Evolutionary conservation across 2,113 vertebrate species (phyloP), one percentile per base, ranked within the genome.

Genomic region (Syrrhaptes paradoxus): DNA sequence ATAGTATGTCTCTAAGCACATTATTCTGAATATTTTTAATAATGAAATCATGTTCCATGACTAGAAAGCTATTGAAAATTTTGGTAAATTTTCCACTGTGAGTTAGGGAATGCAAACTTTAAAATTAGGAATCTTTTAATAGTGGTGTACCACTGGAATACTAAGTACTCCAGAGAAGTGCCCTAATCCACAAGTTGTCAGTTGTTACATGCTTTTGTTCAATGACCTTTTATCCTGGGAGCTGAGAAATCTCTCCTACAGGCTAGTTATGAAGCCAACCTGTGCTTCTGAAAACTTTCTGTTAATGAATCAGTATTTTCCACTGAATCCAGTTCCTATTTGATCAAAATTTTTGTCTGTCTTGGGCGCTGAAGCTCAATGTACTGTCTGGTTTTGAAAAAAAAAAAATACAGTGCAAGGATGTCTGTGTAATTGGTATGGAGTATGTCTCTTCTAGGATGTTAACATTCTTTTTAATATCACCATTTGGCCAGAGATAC

Each of bases 171-270:
- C 58, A 58, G 48, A 52, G 12, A 62, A 79, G 6, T 16, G 11
- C 3, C 6, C 12, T 61, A 51, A 61, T 29, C 28, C 11, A 57
- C 6, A 26, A 29, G 2, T 11, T 57, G n/a, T 43, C 2, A 0
- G 5, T 46, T 41, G 16, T 38, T 71, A 16, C 4, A 24, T 31
- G 13, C 3, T 78, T 79, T 89, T 58, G 48, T 72, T 45, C 12
- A 34, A 17, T 17, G 4, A 31, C 29, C 7, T 57, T 32, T 38
- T 4, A 21, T 58, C 6, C 11, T 63, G 13, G 22, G 24, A 80
- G 7, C 7, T 57, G 8, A 83, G 48, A 76, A 58, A 43, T 41
- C 14, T 43, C 87, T 75, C 28, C 9, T 76, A 61, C 4, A 54
- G 4, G 16, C 8, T 55, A 45, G 4, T 31, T 83, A 7, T 49